Evolutionary conservation across 2,888 invertebrate genomes (phyloP), one percentile per base, ranked within the genome.

Genomic region (Dolomedes plantarius): DNA sequence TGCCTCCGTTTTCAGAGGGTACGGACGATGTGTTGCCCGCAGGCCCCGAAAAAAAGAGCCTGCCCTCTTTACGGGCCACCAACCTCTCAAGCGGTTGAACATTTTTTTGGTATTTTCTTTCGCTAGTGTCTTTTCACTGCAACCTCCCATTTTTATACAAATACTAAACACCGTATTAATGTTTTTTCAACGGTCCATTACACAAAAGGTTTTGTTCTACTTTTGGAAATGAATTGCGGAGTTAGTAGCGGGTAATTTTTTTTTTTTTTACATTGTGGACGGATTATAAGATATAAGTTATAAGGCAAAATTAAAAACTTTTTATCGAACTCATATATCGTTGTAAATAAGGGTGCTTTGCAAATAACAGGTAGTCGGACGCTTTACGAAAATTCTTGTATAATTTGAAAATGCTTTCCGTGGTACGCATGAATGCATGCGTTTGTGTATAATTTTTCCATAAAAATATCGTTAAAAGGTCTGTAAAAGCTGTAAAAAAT

Each of bases 21-120:
- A 62, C 41, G 71, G 36, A 46, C 41, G 2, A 16, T 19, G 13
- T 31, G 27, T 50, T 16, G 69, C 71, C 75, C 31, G 28, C 3
- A 23, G 68, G 68, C 36, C 56, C n/a, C 16, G 41, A 67, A n/a
- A n/a, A n/a, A n/a, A n/a, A n/a, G 36, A 67, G 16, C 62, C 46
- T 71, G 75, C 31, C 82, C 82, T 82, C 82, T 82, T 82, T 75
- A 82, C 82, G 82, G 82, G 82, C 82, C 82, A 82, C 39, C 75
- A 75, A 82, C 75, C 82, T 76, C 31, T 65, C 16, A n/a, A 65
- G n/a, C 16, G 16, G 2, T 31, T 29, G 0, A 6, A 6, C 50
- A 6, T 27, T 62, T 62, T 62, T 1, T 5, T 62, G 5, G 19
- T 65, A 31, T 65, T 65, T 65, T 65, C 19, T 28, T 65, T 65